These are phyloP conservation scores for Spilarctia lutea DNA, from an alignment of 2,888 invertebrate species.

Conservation along the genomic window DNA sequence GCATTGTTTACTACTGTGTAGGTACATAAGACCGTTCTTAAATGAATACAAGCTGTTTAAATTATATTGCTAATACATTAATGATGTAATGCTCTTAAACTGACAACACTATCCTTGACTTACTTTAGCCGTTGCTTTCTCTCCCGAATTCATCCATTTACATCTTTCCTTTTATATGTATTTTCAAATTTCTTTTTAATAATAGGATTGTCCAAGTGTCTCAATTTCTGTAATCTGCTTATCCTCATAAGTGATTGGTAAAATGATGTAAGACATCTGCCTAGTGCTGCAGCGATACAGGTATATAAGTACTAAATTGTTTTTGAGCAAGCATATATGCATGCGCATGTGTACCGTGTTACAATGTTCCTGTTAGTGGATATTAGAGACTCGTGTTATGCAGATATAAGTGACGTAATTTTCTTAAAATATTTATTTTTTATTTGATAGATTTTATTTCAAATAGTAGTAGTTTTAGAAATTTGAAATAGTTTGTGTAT, in stretches of 20 bases:
- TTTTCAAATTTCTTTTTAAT: no score
- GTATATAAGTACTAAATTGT: background rate
- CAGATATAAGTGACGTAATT: background rate
- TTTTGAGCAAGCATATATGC: background rate
- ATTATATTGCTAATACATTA: background rate
- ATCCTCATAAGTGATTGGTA: background rate
- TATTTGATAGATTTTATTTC: no score
- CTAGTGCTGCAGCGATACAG: background rate
- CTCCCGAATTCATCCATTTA: no score
- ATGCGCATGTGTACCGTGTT: background rate
- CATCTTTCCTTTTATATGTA: no score
- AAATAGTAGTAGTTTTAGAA: no score
- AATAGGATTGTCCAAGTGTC: no score
- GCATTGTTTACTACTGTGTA: constrained; percentile 31
- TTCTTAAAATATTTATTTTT: background rate
- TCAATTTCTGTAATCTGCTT: no score
- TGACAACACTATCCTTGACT: background rate
- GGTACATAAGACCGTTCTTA: constrained; percentile 44
- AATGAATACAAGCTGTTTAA: constrained; percentile 12
- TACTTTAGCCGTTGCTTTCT: no score
- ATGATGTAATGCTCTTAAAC: background rate
- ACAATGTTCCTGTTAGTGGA: background rate
- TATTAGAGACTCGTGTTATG: background rate
- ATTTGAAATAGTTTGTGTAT: no score
- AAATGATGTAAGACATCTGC: background rate